These are phyloP conservation scores for Tetramorium simillimum DNA, from an alignment of 1,140 invertebrate species.

Conservation along the genomic window DNA sequence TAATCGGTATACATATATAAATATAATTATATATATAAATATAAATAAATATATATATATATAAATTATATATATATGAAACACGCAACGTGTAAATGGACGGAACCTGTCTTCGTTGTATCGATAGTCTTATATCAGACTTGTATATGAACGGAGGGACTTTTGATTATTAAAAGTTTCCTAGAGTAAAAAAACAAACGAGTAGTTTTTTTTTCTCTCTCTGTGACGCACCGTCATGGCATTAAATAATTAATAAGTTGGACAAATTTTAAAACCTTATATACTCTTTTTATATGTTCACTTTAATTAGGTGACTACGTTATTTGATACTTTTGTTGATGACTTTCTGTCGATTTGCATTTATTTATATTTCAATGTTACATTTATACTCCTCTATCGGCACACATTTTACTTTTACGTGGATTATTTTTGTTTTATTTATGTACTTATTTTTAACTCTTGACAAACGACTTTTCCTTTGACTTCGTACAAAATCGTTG, in stretches of 20 bases:
- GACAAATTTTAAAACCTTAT: too few species aligned
- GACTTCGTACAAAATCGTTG: too few species aligned
- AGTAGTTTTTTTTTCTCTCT: not conserved
- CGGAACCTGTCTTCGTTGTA: slow-evolving; percentile 58
- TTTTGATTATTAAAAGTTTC: slow-evolving; percentile 63
- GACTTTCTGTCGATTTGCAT: too few species aligned
- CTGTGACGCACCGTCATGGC: not conserved
- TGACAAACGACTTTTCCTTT: too few species aligned
- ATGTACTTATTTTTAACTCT: too few species aligned
- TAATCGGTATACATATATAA: slow-evolving; percentile 57
- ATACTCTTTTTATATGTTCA: too few species aligned
- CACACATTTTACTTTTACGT: too few species aligned
- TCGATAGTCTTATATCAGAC: slow-evolving; percentile 59
- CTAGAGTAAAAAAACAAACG: slow-evolving; percentile 48
- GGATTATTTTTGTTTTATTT: too few species aligned
- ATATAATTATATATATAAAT: slow-evolving; percentile 48
- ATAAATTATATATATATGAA: slow-evolving; percentile 54
- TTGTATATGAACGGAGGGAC: slow-evolving; percentile 58
- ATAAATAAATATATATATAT: slow-evolving; percentile 46
- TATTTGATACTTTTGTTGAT: too few species aligned
- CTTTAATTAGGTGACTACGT: too few species aligned
- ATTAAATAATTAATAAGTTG: not conserved
- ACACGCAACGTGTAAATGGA: slow-evolving; percentile 53
- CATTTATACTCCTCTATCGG: too few species aligned
- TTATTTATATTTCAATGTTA: too few species aligned